phyloP scores from a whole-genome alignment of 2,797 vertebrate genomes.

The Sebastolobus alascanus region DNA sequence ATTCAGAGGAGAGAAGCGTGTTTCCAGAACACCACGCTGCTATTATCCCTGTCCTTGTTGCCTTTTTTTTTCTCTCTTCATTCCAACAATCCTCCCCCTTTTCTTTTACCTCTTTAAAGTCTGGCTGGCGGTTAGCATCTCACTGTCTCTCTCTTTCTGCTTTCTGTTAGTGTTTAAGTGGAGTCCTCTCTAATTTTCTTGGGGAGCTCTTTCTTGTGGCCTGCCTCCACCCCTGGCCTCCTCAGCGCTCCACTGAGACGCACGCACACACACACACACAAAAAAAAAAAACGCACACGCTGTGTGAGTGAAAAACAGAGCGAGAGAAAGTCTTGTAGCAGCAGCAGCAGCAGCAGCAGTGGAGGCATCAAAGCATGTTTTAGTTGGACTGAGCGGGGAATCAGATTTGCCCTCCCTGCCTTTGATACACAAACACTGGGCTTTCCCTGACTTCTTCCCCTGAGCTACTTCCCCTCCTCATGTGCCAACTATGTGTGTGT shows the following conservation, averaged over 20 bases:
- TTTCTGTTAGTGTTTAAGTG: slow-evolving; percentile 85
- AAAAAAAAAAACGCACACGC: background rate
- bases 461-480: slow-evolving; percentile 70
- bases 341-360: slow-evolving; percentile 43
- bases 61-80: slow-evolving; percentile 55
- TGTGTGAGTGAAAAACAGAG: slow-evolving; percentile 59
- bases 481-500: slow-evolving; percentile 55
- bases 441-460: slow-evolving; percentile 77
- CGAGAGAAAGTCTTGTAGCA: slow-evolving; percentile 71
- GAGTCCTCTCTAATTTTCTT: slow-evolving; percentile 88
- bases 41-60: slow-evolving; percentile 71
- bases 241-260: slow-evolving; percentile 73
- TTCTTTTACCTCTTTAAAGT: slow-evolving; percentile 70
- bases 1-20: slow-evolving; percentile 57
- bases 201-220: slow-evolving; percentile 87
- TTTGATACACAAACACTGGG: slow-evolving; percentile 81
- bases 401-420: slow-evolving; percentile 71
- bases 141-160: slow-evolving; percentile 71
- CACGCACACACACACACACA: slow-evolving; percentile 44
- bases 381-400: slow-evolving; percentile 76
- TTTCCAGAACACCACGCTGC: slow-evolving; percentile 65
- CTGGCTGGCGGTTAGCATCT: slow-evolving; percentile 79
- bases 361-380: slow-evolving; percentile 82
- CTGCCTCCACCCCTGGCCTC: slow-evolving; percentile 82
- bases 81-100: slow-evolving; percentile 57